Base-by-base conservation (phyloP, 1,140 invertebrate species). In the Trichonephila inaurata region DNA sequence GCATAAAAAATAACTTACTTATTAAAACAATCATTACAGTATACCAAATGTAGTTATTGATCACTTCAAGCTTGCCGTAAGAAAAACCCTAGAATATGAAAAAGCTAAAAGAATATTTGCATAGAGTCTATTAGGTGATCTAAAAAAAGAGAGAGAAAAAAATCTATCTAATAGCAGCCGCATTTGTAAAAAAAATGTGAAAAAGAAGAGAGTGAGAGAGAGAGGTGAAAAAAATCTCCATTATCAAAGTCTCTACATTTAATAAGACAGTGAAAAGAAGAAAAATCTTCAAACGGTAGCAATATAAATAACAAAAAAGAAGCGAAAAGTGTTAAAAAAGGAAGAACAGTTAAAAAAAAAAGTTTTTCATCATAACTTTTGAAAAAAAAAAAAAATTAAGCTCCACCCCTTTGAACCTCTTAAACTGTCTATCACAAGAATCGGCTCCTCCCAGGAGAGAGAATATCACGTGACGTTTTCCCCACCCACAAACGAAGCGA, bases 281-380 rank as follows among this genome's bases (percentile, higher is more conserved):
- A 89, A 93, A 93, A 88, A 89, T 40, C 28, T 61, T 93, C 81
- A 51, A 81, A 82, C 69, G 92, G 92, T 88, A 93, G 86, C 85
- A 82, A 93, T 61, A 89, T 61, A 92, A 87, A 72, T 66, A 87
- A 87, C 28, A 66, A 92, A 92, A 92, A 82, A 83, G 24, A 24
- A 40, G 90, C 90, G 61, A 91, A 83, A 92, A 87, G 92, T 93
- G 92, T 93, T 93, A 89, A 82, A 92, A 92, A 92, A 90, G 28
- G 60, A 64, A 21, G 61, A n/a, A 83, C 28, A 90, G 60, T 81
- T 21, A 40, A n/a, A 81, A 33, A 77, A 77, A 81, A 85, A 85
- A 85, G 51, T 40, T 58, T 33, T 33, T 87, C 16, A 24, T 89
- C 83, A 93, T 93, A 88, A 93, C 61, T 60, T 16, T 21, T 8